These are phyloP conservation scores for Lamproptera curius DNA, from an alignment of 2,888 invertebrate species.

Conservation along the genomic window DNA sequence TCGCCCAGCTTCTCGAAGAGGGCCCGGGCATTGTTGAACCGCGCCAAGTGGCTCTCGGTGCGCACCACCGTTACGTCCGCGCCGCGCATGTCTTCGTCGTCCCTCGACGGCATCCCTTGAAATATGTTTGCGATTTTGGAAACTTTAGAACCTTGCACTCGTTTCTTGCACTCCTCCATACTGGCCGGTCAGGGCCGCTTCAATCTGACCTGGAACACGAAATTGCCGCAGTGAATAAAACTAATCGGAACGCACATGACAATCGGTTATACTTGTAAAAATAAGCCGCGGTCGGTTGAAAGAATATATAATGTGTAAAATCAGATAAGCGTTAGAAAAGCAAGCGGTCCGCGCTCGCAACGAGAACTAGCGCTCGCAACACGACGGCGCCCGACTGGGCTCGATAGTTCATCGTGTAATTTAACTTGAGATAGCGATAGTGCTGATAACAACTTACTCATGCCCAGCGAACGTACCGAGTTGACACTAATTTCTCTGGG, in stretches of 20 bases:
- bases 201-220: constrained; percentile 69
- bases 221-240: constrained; percentile 43
- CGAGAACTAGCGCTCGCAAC: constrained; percentile 49
- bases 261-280: constrained; percentile 34
- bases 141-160: constrained; percentile 87
- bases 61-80: constrained; percentile 86
- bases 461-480: constrained; percentile 26
- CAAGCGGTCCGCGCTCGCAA: constrained; percentile 53
- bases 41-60: constrained; percentile 92
- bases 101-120: constrained; percentile 83
- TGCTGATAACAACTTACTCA: constrained; percentile 56
- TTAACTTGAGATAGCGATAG: constrained; percentile 73
- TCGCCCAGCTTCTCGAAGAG: constrained; percentile 93
- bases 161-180: constrained; percentile 83
- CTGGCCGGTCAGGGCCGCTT: constrained; percentile 74
- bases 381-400: constrained; percentile 43
- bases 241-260: constrained; percentile 32
- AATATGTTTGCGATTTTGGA: constrained; percentile 95
- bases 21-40: constrained; percentile 94
- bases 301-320: constrained; percentile 44
- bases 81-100: constrained; percentile 71
- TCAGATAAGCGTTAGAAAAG: constrained; percentile 53
- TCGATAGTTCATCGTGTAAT: constrained; percentile 64
- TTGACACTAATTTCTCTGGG: constrained; percentile 25
- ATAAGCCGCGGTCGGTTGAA: constrained; percentile 42